Evolutionary conservation across 1,140 invertebrate species (phyloP).

Genomic region (Charaxes varanes): DNA sequence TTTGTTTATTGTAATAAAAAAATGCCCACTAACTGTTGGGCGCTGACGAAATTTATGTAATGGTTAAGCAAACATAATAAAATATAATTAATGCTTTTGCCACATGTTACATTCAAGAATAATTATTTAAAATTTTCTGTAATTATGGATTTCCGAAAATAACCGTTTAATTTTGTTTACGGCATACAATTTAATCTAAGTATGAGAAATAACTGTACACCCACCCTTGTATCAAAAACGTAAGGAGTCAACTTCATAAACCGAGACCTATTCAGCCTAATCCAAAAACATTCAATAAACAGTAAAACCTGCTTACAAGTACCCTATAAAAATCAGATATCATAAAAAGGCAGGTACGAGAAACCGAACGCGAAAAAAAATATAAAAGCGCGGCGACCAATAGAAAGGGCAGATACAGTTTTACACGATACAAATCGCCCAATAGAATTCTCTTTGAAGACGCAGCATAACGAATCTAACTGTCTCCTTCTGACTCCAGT

Average conservation of each 20-base stretch:
- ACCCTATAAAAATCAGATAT: constrained; percentile 53
- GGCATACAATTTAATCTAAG: too few species aligned
- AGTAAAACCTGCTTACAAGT: constrained; percentile 43
- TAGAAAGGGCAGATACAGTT: constrained; percentile 34
- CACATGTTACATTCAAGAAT: too few species aligned
- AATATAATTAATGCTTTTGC: too few species aligned
- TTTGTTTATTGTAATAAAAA: too few species aligned
- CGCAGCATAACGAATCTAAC: constrained; percentile 25
- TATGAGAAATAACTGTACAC: too few species aligned
- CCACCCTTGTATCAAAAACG: constrained; percentile 10
- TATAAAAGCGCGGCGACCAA: constrained; percentile 37
- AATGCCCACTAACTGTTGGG: too few species aligned
- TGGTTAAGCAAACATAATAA: too few species aligned
- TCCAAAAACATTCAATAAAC: constrained; percentile 42
- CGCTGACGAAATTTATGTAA: too few species aligned
- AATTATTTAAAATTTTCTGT: too few species aligned
- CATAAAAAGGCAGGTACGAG: constrained; percentile 42
- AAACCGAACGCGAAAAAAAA: constrained; percentile 32
- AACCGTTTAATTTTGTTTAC: too few species aligned
- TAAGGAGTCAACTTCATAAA: constrained; percentile 13
- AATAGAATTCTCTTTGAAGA: constrained; percentile 47
- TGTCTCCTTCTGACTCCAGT: constrained; percentile 34
- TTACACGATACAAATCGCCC: constrained; percentile 56
- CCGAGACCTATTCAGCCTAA: constrained; percentile 17
- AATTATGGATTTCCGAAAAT: too few species aligned